Percentiles rank a stretch among this genome's conserved stretches.
phyloP scores from a whole-genome alignment of 1,140 invertebrate species.

The Acromyrmex charruanus region DNA sequence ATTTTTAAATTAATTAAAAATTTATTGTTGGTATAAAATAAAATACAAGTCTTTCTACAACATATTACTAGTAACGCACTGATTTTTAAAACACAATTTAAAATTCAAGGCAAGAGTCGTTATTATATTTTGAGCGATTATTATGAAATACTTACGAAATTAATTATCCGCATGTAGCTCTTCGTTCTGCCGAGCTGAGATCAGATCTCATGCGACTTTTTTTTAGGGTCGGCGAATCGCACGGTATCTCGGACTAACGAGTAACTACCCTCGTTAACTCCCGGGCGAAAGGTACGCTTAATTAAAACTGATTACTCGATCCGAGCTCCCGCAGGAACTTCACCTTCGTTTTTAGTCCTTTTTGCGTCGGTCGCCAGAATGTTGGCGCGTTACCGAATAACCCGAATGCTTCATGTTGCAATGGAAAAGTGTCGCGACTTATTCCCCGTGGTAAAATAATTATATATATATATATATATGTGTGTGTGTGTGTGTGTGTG shows the following conservation, averaged over 20 bases:
- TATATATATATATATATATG: too few relatives aligned
- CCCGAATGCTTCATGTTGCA: too few relatives aligned
- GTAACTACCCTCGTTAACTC: conserved; percentile 75
- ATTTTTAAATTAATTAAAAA: conserved; percentile 1
- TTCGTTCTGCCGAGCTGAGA: conserved; percentile 19
- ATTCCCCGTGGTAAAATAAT: too few relatives aligned
- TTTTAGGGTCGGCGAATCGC: conserved; percentile 52
- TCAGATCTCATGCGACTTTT: conserved; percentile 52
- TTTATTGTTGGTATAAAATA: not conserved
- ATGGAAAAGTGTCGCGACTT: too few relatives aligned
- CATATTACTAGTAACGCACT: not conserved
- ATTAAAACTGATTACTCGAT: conserved; percentile 75
- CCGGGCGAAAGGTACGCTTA: conserved; percentile 69
- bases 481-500: too few relatives aligned
- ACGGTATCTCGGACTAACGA: conserved; percentile 70
- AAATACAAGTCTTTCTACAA: not conserved
- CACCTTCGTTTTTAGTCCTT: conserved; percentile 62
- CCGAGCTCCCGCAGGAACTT: conserved; percentile 60
- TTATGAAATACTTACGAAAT: conserved; percentile 57
- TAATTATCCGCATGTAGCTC: conserved; percentile 50
- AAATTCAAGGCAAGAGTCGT: not conserved
- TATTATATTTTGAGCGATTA: not conserved
- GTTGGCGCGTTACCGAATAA: not conserved
- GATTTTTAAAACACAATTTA: not conserved
- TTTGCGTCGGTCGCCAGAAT: conserved; percentile 39